Percentiles rank a stretch among this genome's conserved stretches.
phyloP scores from a whole-genome alignment of 1,140 invertebrate species.

The Gryllus bimaculatus region DNA sequence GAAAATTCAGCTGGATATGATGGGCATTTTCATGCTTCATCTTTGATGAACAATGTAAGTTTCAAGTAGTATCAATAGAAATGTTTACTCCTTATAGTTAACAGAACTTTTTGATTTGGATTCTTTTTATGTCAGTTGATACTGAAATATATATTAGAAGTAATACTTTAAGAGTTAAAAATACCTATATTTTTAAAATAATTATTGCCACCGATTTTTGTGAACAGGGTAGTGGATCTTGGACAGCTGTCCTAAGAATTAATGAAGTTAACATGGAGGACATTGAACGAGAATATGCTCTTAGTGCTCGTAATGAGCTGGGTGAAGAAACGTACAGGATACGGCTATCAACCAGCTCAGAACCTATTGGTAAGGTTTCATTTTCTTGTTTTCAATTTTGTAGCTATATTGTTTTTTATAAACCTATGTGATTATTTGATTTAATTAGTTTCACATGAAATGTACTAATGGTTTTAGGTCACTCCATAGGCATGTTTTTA shows the following conservation, averaged over 20 bases:
- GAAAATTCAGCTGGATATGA: slow-evolving; percentile 27
- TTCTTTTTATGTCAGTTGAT: too few relatives aligned
- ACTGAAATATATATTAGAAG: too few relatives aligned
- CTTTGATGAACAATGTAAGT: slow-evolving; percentile 9
- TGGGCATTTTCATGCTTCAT: not conserved
- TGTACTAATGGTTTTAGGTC: too few relatives aligned
- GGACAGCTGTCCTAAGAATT: slow-evolving; percentile 53
- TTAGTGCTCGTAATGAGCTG: slow-evolving; percentile 53
- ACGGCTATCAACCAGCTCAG: slow-evolving; percentile 56
- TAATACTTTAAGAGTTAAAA: too few relatives aligned
- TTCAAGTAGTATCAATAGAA: not conserved
- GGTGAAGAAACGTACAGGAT: slow-evolving; percentile 52
- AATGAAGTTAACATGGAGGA: slow-evolving; percentile 59
- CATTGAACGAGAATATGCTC: slow-evolving; percentile 55
- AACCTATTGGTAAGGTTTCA: slow-evolving; percentile 50
- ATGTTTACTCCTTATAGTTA: too few relatives aligned
- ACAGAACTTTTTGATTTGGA: too few relatives aligned
- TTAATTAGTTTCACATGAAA: too few relatives aligned
- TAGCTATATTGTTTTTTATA: too few relatives aligned
- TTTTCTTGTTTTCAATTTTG: not conserved
- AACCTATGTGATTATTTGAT: too few relatives aligned
- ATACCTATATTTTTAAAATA: too few relatives aligned
- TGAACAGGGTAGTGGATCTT: slow-evolving; percentile 49
- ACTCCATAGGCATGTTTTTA: too few relatives aligned
- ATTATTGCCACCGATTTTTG: slow-evolving; percentile 15